These are phyloP conservation scores for Apodemia duryi DNA, from an alignment of 2,888 invertebrate genomes.

Conservation along the genomic window DNA sequence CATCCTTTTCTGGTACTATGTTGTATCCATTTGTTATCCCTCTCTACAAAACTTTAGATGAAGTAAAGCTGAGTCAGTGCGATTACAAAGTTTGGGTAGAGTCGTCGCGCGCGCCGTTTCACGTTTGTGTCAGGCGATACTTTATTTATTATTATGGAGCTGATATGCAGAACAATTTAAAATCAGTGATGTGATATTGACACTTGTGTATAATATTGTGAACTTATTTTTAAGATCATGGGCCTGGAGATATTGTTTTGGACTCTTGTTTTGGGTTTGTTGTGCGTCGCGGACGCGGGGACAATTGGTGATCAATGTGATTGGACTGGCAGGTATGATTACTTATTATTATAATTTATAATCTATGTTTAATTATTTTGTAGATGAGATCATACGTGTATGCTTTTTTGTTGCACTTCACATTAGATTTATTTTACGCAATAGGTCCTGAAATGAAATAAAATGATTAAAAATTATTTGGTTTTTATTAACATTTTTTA, in stretches of 20 bases:
- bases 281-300: conserved; percentile 70
- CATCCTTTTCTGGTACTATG: conserved; percentile 35
- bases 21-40: conserved; percentile 46
- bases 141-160: conserved; percentile 36
- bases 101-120: conserved; percentile 38
- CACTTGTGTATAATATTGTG: conserved; percentile 39
- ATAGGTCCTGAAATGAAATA: too few relatives aligned
- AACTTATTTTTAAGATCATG: conserved; percentile 44
- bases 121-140: conserved; percentile 43
- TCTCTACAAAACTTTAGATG: conserved; percentile 23
- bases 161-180: conserved; percentile 36
- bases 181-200: conserved; percentile 35
- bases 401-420: too few relatives aligned
- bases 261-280: conserved; percentile 62
- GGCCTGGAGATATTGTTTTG: conserved; percentile 52
- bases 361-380: too few relatives aligned
- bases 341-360: conserved; percentile 25
- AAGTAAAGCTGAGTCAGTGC: conserved; percentile 40
- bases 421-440: too few relatives aligned
- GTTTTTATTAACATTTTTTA: too few relatives aligned
- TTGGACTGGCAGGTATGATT: conserved; percentile 82
- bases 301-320: conserved; percentile 84
- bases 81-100: conserved; percentile 38
- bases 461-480: too few relatives aligned
- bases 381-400: too few relatives aligned